Evolutionary conservation across 2,797 vertebrate genomes (phyloP).

Genomic region (Threskiornis aethiopicus): DNA sequence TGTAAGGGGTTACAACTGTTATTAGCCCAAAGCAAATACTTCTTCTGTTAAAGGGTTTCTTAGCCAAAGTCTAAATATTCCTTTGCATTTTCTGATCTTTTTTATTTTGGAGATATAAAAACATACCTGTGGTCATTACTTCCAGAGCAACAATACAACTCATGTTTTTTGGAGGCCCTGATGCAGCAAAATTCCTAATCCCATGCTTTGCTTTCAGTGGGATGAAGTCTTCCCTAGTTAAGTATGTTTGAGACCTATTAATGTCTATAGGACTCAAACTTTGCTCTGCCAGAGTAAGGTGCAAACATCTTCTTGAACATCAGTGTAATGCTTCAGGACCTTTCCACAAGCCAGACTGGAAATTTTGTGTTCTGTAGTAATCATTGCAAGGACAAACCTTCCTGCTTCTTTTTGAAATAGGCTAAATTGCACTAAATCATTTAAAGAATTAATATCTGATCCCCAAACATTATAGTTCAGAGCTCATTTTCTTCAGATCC

Average conservation of each 20-base stretch:
- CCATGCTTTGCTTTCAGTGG: neutral
- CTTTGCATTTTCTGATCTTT: neutral
- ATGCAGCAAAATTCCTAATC: neutral
- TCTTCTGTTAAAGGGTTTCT: neutral
- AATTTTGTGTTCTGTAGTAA: neutral
- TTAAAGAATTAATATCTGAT: neutral
- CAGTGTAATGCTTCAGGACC: neutral
- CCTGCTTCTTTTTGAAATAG: neutral
- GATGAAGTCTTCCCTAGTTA: neutral
- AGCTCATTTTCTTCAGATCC: neutral
- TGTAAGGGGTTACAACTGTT: neutral
- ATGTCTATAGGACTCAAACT: neutral
- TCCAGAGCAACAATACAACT: neutral
- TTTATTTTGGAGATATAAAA: neutral
- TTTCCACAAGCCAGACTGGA: neutral
- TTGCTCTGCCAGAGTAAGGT: neutral
- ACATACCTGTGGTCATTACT: neutral
- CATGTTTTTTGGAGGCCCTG: neutral
- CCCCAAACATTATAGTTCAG: neutral
- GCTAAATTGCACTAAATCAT: neutral
- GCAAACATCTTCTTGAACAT: neutral
- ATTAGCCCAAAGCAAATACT: neutral
- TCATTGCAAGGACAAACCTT: neutral
- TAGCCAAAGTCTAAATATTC: neutral
- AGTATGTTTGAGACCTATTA: neutral